These are phyloP conservation scores for Prorops nasuta DNA, from an alignment of 1,140 invertebrate genomes.

Conservation along the genomic window DNA sequence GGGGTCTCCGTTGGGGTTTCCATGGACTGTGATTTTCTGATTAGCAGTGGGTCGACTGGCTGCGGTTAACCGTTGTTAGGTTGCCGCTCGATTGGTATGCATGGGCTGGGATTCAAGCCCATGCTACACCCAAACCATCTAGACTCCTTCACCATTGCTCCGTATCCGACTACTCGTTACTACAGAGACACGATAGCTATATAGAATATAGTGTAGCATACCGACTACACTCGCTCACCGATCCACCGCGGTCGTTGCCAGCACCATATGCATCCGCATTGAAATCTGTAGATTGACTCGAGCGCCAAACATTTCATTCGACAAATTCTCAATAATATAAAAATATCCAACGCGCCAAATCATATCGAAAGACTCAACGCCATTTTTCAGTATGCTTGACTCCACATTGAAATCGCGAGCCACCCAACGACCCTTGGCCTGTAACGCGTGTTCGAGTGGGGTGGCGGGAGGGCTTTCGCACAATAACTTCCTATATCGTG, in stretches of 20 bases:
- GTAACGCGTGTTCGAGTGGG: constrained; percentile 15
- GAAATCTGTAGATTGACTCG: no score
- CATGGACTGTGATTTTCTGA: constrained; percentile 55
- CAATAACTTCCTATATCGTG: constrained; percentile 28
- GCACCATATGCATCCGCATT: no score
- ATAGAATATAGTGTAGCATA: no score
- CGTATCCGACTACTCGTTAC: no score
- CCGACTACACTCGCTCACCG: no score
- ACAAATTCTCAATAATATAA: no score
- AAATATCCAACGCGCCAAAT: no score
- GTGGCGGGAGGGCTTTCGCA: constrained; percentile 19
- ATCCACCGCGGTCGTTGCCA: no score
- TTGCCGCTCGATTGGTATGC: constrained; percentile 54
- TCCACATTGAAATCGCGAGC: constrained; percentile 40
- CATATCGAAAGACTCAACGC: no score
- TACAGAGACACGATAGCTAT: no score
- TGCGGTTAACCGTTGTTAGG: constrained; percentile 57
- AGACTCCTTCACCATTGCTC: constrained; percentile 30
- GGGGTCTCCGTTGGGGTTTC: constrained; percentile 31
- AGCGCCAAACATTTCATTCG: no score
- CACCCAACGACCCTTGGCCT: constrained; percentile 33
- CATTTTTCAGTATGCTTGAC: constrained; percentile 49
- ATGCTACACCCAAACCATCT: constrained; percentile 19
- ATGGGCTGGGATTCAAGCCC: constrained; percentile 53
- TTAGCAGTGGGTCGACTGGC: constrained; percentile 54